Percentiles rank a stretch among this genome's conserved stretches.
phyloP scores from a whole-genome alignment of 2,888 invertebrate genomes.

The Hedya salicella region DNA sequence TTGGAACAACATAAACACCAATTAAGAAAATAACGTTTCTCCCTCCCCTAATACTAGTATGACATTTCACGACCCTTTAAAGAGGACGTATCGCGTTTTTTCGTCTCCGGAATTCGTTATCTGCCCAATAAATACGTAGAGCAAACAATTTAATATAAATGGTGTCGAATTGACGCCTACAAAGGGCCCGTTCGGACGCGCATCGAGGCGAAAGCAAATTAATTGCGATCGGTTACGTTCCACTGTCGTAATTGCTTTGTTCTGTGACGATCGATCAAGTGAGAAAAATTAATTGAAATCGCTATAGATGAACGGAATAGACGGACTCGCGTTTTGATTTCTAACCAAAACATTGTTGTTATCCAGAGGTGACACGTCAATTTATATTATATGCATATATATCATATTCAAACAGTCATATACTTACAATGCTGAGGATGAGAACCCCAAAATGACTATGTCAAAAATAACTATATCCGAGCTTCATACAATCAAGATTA shows the following conservation, averaged over 20 bases:
- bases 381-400: too few relatives aligned
- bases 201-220: slow-evolving; percentile 79
- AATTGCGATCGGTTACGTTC: slow-evolving; percentile 81
- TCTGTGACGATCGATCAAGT: slow-evolving; percentile 77
- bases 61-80: slow-evolving; percentile 15
- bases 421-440: too few relatives aligned
- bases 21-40: slow-evolving; percentile 12
- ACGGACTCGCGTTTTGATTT: slow-evolving; percentile 8
- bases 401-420: too few relatives aligned
- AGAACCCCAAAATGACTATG: too few relatives aligned
- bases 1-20: slow-evolving; percentile 16
- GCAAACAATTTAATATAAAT: slow-evolving; percentile 73
- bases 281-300: slow-evolving; percentile 81
- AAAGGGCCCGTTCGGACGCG: slow-evolving; percentile 71
- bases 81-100: slow-evolving; percentile 51
- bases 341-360: too few relatives aligned
- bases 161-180: slow-evolving; percentile 69
- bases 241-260: slow-evolving; percentile 81
- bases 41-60: not conserved
- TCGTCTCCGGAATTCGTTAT: slow-evolving; percentile 47
- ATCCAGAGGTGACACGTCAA: too few relatives aligned
- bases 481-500: too few relatives aligned
- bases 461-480: too few relatives aligned
- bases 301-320: slow-evolving; percentile 42
- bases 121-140: slow-evolving; percentile 49